Conservation (phyloP, 2,113 vertebrate genomes). For the Dendropsophus ebraccatus region DNA sequence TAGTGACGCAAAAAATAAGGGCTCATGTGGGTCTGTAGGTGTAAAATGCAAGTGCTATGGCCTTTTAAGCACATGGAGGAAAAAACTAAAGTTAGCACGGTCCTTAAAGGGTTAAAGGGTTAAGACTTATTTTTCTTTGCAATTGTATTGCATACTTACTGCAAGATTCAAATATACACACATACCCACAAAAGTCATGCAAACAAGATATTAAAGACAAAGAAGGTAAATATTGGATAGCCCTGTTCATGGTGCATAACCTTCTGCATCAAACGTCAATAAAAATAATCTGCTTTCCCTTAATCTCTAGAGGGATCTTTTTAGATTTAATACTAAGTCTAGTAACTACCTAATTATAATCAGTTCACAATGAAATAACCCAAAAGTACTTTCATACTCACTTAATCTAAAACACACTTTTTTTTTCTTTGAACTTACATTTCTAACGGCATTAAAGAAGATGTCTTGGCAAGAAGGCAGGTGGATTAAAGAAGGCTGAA, state of each 20-base stretch:
- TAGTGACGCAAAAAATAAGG: too few species aligned
- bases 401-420: conserved; percentile 24
- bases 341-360: conserved; percentile 14
- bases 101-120: too few species aligned
- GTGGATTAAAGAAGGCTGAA: background rate
- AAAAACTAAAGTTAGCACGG: too few species aligned
- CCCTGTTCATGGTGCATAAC: background rate
- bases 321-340: conserved; percentile 30
- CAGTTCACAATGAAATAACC: background rate
- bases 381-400: conserved; percentile 5
- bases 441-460: background rate
- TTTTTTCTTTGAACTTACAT: background rate
- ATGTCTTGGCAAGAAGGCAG: background rate
- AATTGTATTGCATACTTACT: background rate
- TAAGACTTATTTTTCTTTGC: background rate
- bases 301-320: conserved; percentile 3
- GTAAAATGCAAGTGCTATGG: too few species aligned
- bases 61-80: too few species aligned
- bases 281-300: background rate
- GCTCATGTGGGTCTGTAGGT: too few species aligned
- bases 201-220: background rate
- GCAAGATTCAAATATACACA: background rate
- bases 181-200: background rate
- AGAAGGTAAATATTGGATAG: background rate
- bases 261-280: background rate